These are phyloP conservation scores for Corythoichthys intestinalis DNA, from an alignment of 2,113 vertebrate species.

Conservation along the genomic window DNA sequence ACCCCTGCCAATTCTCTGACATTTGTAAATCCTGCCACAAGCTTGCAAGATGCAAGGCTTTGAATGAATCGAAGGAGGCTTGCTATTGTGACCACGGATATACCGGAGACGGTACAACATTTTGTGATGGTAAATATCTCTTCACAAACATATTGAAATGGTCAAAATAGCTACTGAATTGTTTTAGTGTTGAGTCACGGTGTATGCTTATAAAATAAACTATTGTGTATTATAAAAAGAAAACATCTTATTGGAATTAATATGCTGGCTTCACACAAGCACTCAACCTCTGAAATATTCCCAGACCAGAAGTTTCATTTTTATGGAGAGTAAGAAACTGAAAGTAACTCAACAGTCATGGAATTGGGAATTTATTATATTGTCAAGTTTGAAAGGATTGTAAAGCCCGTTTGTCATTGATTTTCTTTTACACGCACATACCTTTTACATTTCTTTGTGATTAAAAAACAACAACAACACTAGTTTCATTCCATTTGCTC, in stretches of 20 bases:
- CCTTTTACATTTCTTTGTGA: background rate
- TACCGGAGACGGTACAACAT: slow-evolving; percentile 63
- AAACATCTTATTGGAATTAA: background rate
- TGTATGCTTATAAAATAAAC: too few relatives aligned
- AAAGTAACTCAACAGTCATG: background rate
- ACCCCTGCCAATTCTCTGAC: slow-evolving; percentile 60
- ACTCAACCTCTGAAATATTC: background rate
- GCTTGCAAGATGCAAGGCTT: slow-evolving; percentile 52
- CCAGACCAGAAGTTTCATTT: background rate
- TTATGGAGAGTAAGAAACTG: background rate
- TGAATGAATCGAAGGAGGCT: slow-evolving; percentile 40
- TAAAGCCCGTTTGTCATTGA: background rate
- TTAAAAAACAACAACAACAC: background rate
- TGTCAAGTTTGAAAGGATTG: background rate
- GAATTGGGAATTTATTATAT: background rate
- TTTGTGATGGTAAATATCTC: slow-evolving; percentile 66
- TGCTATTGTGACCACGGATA: slow-evolving; percentile 69
- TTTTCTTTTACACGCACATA: background rate
- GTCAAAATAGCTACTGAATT: background rate
- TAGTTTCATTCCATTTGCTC: background rate
- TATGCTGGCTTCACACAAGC: background rate
- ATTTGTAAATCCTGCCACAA: slow-evolving; percentile 64
- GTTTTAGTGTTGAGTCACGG: background rate
- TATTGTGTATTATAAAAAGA: background rate
- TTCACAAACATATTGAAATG: background rate